Conservation (phyloP, 64 coral and sea anemone genomes). For the Porites lutea region DNA sequence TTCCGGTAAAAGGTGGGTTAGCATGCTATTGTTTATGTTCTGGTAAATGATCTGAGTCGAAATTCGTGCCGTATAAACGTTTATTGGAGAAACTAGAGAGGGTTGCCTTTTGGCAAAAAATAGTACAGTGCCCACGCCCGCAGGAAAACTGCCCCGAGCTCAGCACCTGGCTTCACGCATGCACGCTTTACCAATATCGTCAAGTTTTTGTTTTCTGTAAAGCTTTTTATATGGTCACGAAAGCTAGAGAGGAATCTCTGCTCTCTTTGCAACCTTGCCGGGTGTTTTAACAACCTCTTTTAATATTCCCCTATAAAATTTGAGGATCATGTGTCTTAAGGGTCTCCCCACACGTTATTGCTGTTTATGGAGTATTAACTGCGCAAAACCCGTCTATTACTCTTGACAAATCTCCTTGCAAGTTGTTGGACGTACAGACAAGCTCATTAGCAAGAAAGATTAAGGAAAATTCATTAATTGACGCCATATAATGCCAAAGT, state of each 20-base stretch:
- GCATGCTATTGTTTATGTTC: not conserved
- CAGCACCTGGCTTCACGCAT: too few relatives aligned
- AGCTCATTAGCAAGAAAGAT: constrained; percentile 17
- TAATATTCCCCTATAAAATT: constrained; percentile 17
- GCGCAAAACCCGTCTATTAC: constrained; percentile 9
- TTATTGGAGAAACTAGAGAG: too few relatives aligned
- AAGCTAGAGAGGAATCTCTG: too few relatives aligned
- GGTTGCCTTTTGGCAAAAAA: too few relatives aligned
- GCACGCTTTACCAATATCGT: too few relatives aligned
- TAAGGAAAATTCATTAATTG: not conserved
- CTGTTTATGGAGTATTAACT: not conserved
- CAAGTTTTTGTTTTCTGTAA: too few relatives aligned
- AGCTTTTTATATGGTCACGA: too few relatives aligned
- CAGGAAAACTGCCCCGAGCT: too few relatives aligned
- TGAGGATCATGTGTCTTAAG: not conserved
- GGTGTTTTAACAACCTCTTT: not conserved
- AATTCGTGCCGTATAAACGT: not conserved
- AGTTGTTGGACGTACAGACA: constrained; percentile 3
- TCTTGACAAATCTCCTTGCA: constrained; percentile 5
- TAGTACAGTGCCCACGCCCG: too few relatives aligned
- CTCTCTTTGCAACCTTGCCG: too few relatives aligned
- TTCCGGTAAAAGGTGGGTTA: too few relatives aligned
- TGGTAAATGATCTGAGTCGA: not conserved
- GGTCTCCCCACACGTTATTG: not conserved
- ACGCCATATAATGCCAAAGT: not conserved